Evolutionary conservation across 2,888 invertebrate species (phyloP).

Genomic region (Romanomermis culicivorax): DNA sequence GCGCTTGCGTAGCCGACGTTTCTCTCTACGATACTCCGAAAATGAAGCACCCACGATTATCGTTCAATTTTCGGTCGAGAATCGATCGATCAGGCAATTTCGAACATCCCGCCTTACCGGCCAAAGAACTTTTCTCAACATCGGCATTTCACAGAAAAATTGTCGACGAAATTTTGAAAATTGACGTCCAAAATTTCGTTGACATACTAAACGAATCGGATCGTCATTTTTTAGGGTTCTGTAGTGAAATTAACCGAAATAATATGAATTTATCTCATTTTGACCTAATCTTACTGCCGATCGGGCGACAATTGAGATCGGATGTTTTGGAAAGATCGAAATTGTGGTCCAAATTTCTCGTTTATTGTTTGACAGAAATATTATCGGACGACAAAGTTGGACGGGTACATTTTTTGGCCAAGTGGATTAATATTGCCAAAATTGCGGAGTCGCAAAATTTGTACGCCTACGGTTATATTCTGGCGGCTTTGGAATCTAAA

Average conservation of each 20-base stretch:
- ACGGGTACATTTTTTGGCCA: background rate
- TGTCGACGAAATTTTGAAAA: background rate
- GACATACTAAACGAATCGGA: background rate
- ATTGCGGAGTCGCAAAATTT: background rate
- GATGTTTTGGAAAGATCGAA: background rate
- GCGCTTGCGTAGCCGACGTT: constrained; percentile 1
- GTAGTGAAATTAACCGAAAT: background rate
- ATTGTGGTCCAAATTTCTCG: background rate
- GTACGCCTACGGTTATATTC: background rate
- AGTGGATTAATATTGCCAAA: constrained; percentile 2
- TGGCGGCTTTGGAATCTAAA: background rate
- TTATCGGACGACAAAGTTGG: background rate
- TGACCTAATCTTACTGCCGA: background rate
- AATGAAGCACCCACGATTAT: background rate
- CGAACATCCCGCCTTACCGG: background rate
- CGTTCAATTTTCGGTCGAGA: no score
- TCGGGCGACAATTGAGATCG: background rate
- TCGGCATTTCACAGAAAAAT: no score
- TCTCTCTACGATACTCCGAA: background rate
- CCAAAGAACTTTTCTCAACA: no score
- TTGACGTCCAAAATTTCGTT: background rate
- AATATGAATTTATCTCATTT: background rate
- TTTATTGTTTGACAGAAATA: background rate
- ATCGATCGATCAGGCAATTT: background rate
- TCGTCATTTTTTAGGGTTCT: background rate